Conservation (phyloP, 1,140 invertebrate species). For the Pteromalus puparum region DNA sequence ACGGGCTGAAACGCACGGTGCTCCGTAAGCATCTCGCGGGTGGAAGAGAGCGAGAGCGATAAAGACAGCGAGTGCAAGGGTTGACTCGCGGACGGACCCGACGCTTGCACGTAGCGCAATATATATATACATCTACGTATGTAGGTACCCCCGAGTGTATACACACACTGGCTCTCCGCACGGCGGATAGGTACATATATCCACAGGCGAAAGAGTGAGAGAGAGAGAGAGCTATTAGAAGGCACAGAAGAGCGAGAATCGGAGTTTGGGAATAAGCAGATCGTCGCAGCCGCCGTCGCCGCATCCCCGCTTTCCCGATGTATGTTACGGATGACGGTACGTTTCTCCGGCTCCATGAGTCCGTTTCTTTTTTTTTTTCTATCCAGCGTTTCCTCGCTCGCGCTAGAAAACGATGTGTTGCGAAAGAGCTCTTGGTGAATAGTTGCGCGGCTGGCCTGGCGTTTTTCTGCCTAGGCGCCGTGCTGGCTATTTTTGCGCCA, state of each 20-base stretch:
- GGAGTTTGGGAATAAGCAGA: conserved; percentile 42
- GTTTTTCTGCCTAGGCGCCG: no score
- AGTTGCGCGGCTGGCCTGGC: not conserved
- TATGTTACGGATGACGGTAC: conserved; percentile 53
- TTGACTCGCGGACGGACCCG: not conserved
- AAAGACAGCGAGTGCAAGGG: not conserved
- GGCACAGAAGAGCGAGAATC: not conserved
- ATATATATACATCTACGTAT: not conserved
- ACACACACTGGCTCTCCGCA: not conserved
- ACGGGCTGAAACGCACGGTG: not conserved
- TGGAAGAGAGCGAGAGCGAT: not conserved
- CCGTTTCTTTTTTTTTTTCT: conserved; percentile 16
- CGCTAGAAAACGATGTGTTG: not conserved
- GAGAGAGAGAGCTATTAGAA: not conserved
- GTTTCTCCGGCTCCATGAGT: conserved; percentile 34
- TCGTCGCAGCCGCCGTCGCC: conserved; percentile 48
- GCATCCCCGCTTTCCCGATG: conserved; percentile 55
- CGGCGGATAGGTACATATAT: not conserved
- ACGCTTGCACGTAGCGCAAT: not conserved
- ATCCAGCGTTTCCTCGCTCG: not conserved
- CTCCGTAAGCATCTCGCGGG: no score
- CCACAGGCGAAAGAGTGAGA: not conserved
- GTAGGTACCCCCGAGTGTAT: not conserved
- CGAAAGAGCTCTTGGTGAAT: not conserved
- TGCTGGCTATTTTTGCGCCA: not conserved